Percentiles rank a stretch among this genome's conserved stretches.
Conservation (phyloP, 2,797 vertebrate species). For the Garrulus glandarius region DNA sequence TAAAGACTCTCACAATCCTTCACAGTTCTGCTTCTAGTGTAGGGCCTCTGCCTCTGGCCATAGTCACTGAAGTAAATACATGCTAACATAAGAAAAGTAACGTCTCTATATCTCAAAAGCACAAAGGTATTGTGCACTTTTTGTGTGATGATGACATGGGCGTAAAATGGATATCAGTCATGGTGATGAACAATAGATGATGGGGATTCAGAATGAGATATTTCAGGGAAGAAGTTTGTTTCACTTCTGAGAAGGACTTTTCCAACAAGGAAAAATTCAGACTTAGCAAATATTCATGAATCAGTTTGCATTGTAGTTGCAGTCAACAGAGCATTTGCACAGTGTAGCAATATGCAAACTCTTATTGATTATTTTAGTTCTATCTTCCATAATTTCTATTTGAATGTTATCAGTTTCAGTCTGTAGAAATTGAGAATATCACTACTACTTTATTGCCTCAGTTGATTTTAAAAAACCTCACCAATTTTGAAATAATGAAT, state of each 20-base stretch:
- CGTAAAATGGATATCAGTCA: not conserved
- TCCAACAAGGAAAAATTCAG: not conserved
- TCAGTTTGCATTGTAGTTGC: not conserved
- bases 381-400: not conserved
- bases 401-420: not conserved
- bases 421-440: not conserved
- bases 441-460: not conserved
- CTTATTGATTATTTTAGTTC: not conserved
- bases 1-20: not conserved
- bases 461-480: not conserved
- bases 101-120: not conserved
- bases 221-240: not conserved
- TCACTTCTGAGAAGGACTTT: not conserved
- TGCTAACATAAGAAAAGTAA: not conserved
- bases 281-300: not conserved
- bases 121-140: not conserved
- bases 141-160: not conserved
- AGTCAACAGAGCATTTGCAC: not conserved
- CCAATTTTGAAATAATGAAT: not conserved
- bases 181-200: not conserved
- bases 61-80: not conserved
- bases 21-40: not conserved
- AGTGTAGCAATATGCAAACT: not conserved
- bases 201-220: not conserved
- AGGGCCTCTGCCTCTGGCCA: not conserved